These are phyloP conservation scores for Ceratina calcarata DNA, from an alignment of 1,140 invertebrate species.

Conservation along the genomic window DNA sequence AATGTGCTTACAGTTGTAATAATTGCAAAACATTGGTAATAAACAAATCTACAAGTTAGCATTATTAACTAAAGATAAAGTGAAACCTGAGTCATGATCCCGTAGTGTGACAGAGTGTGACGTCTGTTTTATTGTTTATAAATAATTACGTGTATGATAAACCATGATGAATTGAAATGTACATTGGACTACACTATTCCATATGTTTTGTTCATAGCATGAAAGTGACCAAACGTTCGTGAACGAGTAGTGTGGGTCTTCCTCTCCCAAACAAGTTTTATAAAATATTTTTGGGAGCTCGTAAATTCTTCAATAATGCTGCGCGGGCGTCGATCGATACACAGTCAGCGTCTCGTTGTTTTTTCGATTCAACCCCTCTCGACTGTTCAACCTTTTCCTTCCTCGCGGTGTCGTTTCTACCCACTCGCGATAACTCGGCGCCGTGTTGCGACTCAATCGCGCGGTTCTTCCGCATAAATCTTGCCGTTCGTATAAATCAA, in stretches of 20 bases:
- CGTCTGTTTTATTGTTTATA: too few species aligned
- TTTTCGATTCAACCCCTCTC: conserved; percentile 32
- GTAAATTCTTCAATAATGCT: conserved; percentile 68
- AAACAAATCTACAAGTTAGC: too few species aligned
- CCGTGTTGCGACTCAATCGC: conserved; percentile 79
- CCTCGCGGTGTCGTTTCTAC: conserved; percentile 73
- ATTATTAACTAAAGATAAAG: too few species aligned
- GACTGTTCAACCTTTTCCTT: conserved; percentile 5
- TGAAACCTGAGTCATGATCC: too few species aligned
- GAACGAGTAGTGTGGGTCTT: too few species aligned
- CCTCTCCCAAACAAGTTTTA: background rate
- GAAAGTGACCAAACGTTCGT: too few species aligned
- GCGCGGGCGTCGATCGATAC: conserved; percentile 66
- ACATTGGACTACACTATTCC: too few species aligned
- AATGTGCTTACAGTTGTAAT: background rate
- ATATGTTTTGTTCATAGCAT: too few species aligned
- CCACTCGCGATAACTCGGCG: conserved; percentile 80
- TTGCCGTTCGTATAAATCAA: conserved; percentile 77
- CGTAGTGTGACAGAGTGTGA: too few species aligned
- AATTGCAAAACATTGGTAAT: background rate
- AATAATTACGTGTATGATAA: too few species aligned
- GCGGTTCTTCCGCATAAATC: conserved; percentile 79
- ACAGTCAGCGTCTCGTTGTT: conserved; percentile 55
- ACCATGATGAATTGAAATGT: too few species aligned
- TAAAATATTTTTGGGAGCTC: conserved; percentile 1